Evolutionary conservation across 2,113 vertebrate species (phyloP).

Genomic region (Callaeas wilsoni): DNA sequence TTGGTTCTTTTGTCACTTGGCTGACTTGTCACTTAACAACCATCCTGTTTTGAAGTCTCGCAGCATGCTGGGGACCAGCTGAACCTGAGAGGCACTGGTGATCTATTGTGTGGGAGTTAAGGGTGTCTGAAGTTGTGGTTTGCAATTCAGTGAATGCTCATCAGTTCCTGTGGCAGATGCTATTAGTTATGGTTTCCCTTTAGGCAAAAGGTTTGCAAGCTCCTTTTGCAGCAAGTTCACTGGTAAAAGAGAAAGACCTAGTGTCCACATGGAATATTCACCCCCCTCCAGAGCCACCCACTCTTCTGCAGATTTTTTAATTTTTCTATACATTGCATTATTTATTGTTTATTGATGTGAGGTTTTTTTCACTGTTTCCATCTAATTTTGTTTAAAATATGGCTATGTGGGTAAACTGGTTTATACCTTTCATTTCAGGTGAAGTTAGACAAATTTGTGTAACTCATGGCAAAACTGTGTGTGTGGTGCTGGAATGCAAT

Average conservation of each 20-base stretch:
- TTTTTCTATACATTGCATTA: not conserved
- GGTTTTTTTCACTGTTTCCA: not conserved
- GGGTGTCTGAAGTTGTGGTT: not conserved
- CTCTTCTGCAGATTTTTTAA: not conserved
- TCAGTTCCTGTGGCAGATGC: not conserved
- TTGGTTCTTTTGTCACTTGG: not conserved
- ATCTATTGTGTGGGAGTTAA: not conserved
- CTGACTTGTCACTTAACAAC: not conserved
- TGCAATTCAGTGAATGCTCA: constrained; percentile 1
- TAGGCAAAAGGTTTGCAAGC: not conserved
- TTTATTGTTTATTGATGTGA: not conserved
- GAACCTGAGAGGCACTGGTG: not conserved
- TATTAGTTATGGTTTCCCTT: constrained; percentile 20
- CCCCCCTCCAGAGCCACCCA: not conserved
- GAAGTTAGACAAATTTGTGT: not conserved
- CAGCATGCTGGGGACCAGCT: not conserved
- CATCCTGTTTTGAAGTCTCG: not conserved
- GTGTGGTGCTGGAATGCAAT: not conserved
- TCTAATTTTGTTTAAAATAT: not conserved
- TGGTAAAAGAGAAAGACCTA: not conserved
- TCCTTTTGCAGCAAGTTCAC: not conserved
- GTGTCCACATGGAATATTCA: not conserved
- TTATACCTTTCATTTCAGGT: not conserved
- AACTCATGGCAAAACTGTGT: not conserved
- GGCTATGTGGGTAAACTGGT: not conserved